A percentile compares a stretch with the other conserved stretches of the same genome.
These are phyloP conservation scores for Phoeniculus purpureus DNA, from an alignment of 2,797 vertebrate species.

Conservation along the genomic window DNA sequence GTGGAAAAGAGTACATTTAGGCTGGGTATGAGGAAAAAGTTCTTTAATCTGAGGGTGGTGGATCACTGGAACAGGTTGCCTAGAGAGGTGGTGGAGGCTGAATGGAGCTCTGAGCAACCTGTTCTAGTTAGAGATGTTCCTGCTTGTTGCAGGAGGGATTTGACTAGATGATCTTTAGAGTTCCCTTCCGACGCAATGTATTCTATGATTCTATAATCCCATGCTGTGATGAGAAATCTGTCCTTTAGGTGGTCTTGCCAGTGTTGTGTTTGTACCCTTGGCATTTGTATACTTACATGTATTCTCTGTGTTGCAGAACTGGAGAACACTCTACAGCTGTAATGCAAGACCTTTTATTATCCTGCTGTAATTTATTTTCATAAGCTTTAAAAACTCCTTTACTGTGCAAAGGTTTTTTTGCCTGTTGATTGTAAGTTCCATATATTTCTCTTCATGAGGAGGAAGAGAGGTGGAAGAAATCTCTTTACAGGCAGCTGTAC, in stretches of 20 bases:
- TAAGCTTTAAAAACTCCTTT: background rate
- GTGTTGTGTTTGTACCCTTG: background rate
- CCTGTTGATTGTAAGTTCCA: background rate
- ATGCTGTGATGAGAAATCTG: background rate
- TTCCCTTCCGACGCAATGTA: too few relatives aligned
- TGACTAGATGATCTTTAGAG: too few relatives aligned
- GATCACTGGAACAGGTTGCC: too few relatives aligned
- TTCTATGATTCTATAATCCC: background rate
- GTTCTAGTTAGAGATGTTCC: too few relatives aligned
- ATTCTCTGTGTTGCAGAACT: background rate
- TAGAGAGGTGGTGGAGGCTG: too few relatives aligned
- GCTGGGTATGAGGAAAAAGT: too few relatives aligned
- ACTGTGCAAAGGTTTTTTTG: background rate
- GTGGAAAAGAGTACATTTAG: too few relatives aligned
- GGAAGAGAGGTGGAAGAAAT: background rate
- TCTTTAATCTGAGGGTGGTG: too few relatives aligned
- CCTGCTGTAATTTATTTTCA: background rate
- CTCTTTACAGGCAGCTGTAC: background rate
- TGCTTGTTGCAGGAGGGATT: too few relatives aligned
- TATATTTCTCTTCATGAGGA: background rate
- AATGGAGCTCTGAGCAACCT: too few relatives aligned
- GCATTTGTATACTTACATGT: background rate
- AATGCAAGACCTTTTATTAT: background rate
- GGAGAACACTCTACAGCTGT: background rate
- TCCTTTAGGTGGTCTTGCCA: background rate